Evolutionary conservation across 2,888 invertebrate species (phyloP).

Genomic region (Alsophila aescularia): DNA sequence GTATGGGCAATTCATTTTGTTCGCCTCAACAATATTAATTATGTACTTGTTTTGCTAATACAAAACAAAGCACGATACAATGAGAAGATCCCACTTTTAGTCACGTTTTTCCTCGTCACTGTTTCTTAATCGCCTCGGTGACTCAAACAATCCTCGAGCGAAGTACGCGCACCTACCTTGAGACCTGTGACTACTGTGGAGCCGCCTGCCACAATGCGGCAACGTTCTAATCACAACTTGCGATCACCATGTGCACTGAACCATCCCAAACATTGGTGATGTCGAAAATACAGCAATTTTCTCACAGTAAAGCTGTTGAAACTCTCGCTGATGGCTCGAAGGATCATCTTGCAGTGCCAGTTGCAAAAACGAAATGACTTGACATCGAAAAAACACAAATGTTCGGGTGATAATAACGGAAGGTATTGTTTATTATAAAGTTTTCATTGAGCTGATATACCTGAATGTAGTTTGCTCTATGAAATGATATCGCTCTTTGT

Average conservation of each 20-base stretch:
- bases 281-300: slow-evolving; percentile 27
- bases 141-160: slow-evolving; percentile 12
- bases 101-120: slow-evolving; percentile 32
- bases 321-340: slow-evolving; percentile 15
- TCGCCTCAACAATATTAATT: too few species aligned
- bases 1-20: too few species aligned
- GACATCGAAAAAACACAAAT: too few species aligned
- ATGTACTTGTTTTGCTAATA: slow-evolving; percentile 14
- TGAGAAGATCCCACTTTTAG: slow-evolving; percentile 27
- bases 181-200: not conserved
- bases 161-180: too few species aligned
- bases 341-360: slow-evolving; percentile 8
- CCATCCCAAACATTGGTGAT: slow-evolving; percentile 25
- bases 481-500: too few species aligned
- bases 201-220: slow-evolving; percentile 15
- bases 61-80: slow-evolving; percentile 23
- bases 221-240: slow-evolving; percentile 25
- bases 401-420: too few species aligned
- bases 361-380: slow-evolving; percentile 1
- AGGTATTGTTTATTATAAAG: too few species aligned
- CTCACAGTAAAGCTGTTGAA: slow-evolving; percentile 20
- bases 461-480: too few species aligned
- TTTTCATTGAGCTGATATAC: too few species aligned
- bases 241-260: slow-evolving; percentile 37
- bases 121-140: slow-evolving; percentile 34